Evolutionary conservation across 2,888 invertebrate genomes (phyloP), one percentile per base, ranked within the genome.

Genomic region (Drosophila anceps): DNA sequence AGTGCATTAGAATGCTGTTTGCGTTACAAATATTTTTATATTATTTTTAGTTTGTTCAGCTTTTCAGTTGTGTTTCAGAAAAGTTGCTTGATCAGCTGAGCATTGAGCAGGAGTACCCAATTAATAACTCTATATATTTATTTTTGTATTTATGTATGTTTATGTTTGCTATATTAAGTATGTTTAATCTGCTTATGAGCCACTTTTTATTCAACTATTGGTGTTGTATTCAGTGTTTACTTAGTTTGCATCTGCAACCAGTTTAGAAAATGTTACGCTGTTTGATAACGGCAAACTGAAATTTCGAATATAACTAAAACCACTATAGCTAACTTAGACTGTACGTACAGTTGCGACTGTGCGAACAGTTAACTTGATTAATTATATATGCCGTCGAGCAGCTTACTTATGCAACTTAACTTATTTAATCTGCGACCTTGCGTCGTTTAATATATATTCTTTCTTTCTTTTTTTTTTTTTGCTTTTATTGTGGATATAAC

Each of bases 201-300:
- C 51, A 27, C 18, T 24, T 2, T n/a, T 27, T 44, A 57, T 63
- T 70, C 51, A 73, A 41, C 60, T 73, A 66, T 79, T 79, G 76
- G 79, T 79, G 73, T 79, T 79, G 67, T 64, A 54, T 77, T 54
- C 78, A 77, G 77, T 77, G 76, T 66, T 66, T 58, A 73, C 51
- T 63, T 65, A 65, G 68, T 53, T 39, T 68, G 76, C 67, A 31
- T 64, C 53, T 53, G 76, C 64, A 61, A 76, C 48, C 73, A 76
- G 76, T 77, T 77, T 77, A 77, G 79, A 79, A 79, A 79, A 69
- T 46, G 53, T 59, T 78, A 78, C 78, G 74, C 78, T 74, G 61
- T 71, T 74, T 70, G 74, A 76, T 76, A 68, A 76, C 58, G 41
- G 69, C 39, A 7, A 68, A 67, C 37, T 8, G 31, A 48, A 66